phyloP scores from a whole-genome alignment of 2,888 invertebrate species.

The Bombyx huttoni region DNA sequence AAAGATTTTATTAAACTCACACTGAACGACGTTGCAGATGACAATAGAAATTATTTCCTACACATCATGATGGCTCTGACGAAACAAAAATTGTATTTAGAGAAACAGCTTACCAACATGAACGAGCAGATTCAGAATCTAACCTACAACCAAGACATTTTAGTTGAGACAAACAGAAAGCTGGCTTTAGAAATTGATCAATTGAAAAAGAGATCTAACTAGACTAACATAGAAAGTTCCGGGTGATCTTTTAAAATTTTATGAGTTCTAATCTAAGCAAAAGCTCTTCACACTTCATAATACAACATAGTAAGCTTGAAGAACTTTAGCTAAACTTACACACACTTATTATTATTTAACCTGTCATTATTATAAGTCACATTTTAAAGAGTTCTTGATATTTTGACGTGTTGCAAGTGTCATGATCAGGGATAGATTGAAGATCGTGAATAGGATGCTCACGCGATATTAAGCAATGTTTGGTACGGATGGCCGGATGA shows the following conservation, averaged over 20 bases:
- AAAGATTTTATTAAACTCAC: slow-evolving; percentile 54
- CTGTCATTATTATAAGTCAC: no score
- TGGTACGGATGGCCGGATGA: no score
- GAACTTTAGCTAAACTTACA: no score
- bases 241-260: neutral
- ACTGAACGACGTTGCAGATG: slow-evolving; percentile 49
- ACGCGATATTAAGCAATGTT: no score
- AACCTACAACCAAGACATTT: slow-evolving; percentile 44
- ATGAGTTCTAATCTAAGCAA: neutral
- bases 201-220: slow-evolving; percentile 38
- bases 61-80: slow-evolving; percentile 64
- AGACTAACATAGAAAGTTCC: slow-evolving; percentile 3
- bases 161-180: slow-evolving; percentile 64
- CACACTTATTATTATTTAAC: no score
- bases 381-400: no score
- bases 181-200: slow-evolving; percentile 59
- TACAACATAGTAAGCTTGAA: no score
- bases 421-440: no score
- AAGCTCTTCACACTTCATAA: neutral
- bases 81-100: slow-evolving; percentile 58
- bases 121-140: slow-evolving; percentile 42
- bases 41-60: slow-evolving; percentile 55
- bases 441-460: no score
- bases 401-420: no score
- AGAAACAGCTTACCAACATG: slow-evolving; percentile 47